These are phyloP conservation scores for Cancer borealis DNA, from an alignment of 2,888 invertebrate genomes.

Conservation along the genomic window DNA sequence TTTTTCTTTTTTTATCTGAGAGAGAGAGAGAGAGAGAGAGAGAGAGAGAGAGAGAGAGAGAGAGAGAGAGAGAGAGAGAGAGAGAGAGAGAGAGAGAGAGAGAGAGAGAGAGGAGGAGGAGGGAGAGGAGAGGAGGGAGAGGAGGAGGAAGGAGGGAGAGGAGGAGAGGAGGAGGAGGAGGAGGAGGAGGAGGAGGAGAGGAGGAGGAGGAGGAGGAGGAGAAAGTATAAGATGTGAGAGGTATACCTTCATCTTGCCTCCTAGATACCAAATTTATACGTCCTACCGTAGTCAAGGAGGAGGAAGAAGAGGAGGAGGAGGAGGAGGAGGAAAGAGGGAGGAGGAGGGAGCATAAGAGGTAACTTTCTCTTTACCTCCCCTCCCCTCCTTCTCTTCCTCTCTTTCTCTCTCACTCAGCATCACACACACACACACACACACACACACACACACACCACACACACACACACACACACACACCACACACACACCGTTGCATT, in stretches of 20 bases:
- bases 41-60: constrained; percentile 41
- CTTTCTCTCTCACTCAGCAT: not conserved
- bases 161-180: not conserved
- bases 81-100: not conserved
- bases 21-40: constrained; percentile 32
- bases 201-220: not conserved
- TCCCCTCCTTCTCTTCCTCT: not conserved
- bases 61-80: constrained; percentile 34
- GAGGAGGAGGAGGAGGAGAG: not conserved
- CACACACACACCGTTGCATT: not conserved
- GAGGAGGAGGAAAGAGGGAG: not conserved
- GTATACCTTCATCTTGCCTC: not conserved
- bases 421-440: constrained; percentile 5
- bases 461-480: constrained; percentile 43
- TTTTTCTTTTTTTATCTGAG: not conserved
- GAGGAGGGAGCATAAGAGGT: constrained; percentile 3
- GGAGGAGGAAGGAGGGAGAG: not conserved
- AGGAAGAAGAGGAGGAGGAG: not conserved
- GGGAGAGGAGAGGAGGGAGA: not conserved
- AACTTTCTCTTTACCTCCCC: constrained; percentile 15
- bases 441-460: not conserved
- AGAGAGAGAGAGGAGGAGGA: not conserved
- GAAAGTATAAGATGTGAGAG: constrained; percentile 29
- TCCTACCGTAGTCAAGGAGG: not conserved
- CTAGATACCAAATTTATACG: not conserved